Conservation (phyloP, 2,888 invertebrate species). For the Ariolimax columbianus region DNA sequence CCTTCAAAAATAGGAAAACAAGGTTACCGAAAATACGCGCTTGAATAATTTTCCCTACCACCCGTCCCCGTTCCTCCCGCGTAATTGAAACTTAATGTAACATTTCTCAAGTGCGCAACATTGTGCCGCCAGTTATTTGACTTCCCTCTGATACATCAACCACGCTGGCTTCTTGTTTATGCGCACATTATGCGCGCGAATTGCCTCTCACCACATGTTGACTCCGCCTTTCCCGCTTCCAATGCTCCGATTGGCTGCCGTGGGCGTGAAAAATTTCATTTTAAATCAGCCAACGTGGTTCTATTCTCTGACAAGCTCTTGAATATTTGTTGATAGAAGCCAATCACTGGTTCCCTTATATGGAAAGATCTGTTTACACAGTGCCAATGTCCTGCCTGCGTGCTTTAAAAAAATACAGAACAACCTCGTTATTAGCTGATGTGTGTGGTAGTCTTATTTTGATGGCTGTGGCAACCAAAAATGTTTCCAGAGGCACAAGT, state of each 20-base stretch:
- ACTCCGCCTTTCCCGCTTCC: not conserved
- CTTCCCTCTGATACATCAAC: not conserved
- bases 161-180: conserved; percentile 41
- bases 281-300: conserved; percentile 43
- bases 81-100: conserved; percentile 26
- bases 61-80: not conserved
- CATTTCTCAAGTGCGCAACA: conserved; percentile 9
- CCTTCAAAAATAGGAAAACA: not conserved
- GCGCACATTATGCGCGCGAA: conserved; percentile 36
- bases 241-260: conserved; percentile 20
- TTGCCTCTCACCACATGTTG: not conserved
- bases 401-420: not conserved
- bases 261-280: conserved; percentile 24
- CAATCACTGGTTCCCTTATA: conserved; percentile 39
- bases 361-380: conserved; percentile 38
- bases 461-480: not conserved
- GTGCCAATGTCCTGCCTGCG: not conserved
- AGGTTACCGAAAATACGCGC: not conserved
- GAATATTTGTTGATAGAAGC: conserved; percentile 42
- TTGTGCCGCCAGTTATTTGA: conserved; percentile 16
- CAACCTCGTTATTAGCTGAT: not conserved
- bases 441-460: conserved; percentile 13
- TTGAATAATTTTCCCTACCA: not conserved
- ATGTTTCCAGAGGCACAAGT: not conserved
- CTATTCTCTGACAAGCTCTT: not conserved